Conservation (phyloP, 2,113 vertebrate species). For the Trematomus loennbergii region DNA sequence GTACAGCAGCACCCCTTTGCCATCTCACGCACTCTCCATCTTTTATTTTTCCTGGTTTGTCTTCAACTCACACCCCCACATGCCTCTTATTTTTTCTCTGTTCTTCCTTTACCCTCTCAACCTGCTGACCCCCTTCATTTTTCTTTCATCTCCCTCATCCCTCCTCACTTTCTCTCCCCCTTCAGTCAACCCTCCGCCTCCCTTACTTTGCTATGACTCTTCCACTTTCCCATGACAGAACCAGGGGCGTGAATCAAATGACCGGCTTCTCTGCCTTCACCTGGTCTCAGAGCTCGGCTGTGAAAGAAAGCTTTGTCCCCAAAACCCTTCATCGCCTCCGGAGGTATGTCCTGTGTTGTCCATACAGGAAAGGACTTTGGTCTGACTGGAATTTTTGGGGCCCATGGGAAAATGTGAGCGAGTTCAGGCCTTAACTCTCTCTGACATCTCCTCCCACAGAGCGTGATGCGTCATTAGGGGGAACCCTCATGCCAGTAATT, state of each 20-base stretch:
- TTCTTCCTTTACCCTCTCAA: conserved; percentile 24
- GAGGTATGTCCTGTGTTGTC: conserved; percentile 88
- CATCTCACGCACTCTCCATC: background rate
- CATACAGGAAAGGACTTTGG: conserved; percentile 88
- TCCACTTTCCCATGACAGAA: conserved; percentile 82
- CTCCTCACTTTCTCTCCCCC: conserved; percentile 14
- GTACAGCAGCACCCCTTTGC: conserved; percentile 15
- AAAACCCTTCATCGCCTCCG: conserved; percentile 73
- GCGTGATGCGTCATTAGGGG: conserved; percentile 19
- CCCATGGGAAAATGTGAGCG: conserved; percentile 84
- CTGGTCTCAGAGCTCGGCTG: conserved; percentile 86
- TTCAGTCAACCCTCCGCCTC: background rate
- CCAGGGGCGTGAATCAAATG: conserved; percentile 83
- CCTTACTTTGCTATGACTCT: conserved; percentile 45
- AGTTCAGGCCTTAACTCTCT: conserved; percentile 19
- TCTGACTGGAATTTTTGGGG: conserved; percentile 90
- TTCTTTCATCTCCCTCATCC: conserved; percentile 20
- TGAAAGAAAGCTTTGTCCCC: conserved; percentile 90
- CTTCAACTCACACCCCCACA: background rate
- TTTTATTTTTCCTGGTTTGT: conserved; percentile 23
- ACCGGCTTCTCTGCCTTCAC: conserved; percentile 87
- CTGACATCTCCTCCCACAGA: conserved; percentile 44
- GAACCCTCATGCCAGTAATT: conserved; percentile 10
- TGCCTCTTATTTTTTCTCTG: background rate
- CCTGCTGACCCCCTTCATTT: conserved; percentile 28